These are phyloP conservation scores for Zaprionus davidi DNA, from an alignment of 1,140 invertebrate genomes.

Conservation along the genomic window DNA sequence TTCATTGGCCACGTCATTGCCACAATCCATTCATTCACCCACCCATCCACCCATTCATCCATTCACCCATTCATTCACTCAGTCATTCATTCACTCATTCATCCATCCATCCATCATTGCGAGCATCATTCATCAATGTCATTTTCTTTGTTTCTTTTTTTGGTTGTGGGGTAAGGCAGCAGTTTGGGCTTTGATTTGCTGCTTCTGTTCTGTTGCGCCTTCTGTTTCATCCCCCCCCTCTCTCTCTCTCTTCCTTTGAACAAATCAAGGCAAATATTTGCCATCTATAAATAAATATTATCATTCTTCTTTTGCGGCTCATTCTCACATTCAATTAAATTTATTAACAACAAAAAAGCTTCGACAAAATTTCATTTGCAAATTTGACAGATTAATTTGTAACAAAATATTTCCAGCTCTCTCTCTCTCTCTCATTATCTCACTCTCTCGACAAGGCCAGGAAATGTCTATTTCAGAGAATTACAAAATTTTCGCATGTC, in stretches of 20 bases:
- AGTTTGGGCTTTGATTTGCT: constrained; percentile 20
- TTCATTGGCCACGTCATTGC: constrained; percentile 58
- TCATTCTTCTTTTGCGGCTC: background rate
- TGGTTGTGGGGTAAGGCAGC: background rate
- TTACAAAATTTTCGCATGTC: constrained; percentile 5
- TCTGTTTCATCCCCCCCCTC: background rate
- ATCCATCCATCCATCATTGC: constrained; percentile 72
- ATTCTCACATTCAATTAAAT: constrained; percentile 25
- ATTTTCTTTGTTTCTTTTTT: constrained; percentile 53
- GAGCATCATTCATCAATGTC: constrained; percentile 78
- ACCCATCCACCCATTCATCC: constrained; percentile 47
- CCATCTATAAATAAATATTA: constrained; percentile 23
- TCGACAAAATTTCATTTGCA: constrained; percentile 23
- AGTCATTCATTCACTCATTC: constrained; percentile 52
- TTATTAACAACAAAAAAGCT: constrained; percentile 31
- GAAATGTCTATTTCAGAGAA: background rate
- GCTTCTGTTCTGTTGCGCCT: constrained; percentile 38
- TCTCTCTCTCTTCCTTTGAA: background rate
- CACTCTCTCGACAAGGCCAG: background rate
- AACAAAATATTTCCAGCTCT: constrained; percentile 28
- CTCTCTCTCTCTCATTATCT: too few relatives aligned
- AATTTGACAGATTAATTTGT: constrained; percentile 41
- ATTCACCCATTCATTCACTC: constrained; percentile 56
- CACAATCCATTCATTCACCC: constrained; percentile 57
- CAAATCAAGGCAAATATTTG: constrained; percentile 34